Evolutionary conservation across 2,113 vertebrate species (phyloP), one percentile per base, ranked within the genome.

Genomic region (Colistium nudipinnis): DNA sequence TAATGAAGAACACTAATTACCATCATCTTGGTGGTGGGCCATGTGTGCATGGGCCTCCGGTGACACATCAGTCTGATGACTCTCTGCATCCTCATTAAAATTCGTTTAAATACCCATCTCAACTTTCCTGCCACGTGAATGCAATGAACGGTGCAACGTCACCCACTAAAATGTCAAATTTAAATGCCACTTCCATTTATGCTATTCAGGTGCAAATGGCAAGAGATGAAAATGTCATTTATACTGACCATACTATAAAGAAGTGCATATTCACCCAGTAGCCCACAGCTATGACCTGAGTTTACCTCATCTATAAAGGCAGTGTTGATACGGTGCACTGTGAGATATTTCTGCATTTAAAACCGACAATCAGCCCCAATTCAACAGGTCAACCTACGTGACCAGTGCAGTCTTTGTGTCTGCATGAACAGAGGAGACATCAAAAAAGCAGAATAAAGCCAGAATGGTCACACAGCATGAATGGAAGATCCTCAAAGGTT

Each of bases 371-470:
- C 24, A 70, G 9, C 36, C 27, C 57, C 7, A 28, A 69, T 48
- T 77, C 84, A 90, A 88, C 84, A 88, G 77, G 79, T 87, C 63
- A 74, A 38, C 63, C 36, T 68, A 17, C 5, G 6, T 62, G 62
- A 74, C 63, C 52, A 78, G 30, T 47, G n/a, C 63, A 25, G n/a
- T 39, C 28, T 66, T 76, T 70, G 59, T 75, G 57, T 48, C 36
- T 57, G 35, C 20, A 25, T 39, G 31, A 22, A 52, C 51, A 7
- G 39, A 36, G 33, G 36, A 53, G 54, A 55, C 52, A 56, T 25
- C 43, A 28, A 20, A 62, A 30, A 30, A 81, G n/a, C 51, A 33
- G 14, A 17, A 10, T 54, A 11, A n/a, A 31, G 24, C 41, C 1
- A 48, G 1, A 27, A 10, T 31, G 27, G 13, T n/a, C 24, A 30